These are phyloP conservation scores for Sebastes fasciatus DNA, from an alignment of 2,113 vertebrate species.

Conservation along the genomic window DNA sequence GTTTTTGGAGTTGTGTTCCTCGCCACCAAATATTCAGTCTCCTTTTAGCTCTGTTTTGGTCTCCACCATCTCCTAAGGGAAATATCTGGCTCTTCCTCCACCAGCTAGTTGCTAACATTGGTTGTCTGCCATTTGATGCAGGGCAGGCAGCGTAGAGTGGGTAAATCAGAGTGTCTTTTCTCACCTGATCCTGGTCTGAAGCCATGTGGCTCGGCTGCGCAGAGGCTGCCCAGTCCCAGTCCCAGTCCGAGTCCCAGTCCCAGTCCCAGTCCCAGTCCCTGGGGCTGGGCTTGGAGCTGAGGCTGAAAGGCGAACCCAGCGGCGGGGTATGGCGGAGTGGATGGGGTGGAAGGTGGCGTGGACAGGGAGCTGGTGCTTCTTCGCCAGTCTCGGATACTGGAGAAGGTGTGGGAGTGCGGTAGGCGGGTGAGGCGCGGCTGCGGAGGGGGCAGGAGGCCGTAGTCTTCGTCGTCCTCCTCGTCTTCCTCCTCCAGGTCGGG, in stretches of 20 bases:
- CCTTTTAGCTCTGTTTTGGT: neutral
- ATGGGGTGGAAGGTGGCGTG: conserved; percentile 78
- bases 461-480: conserved; percentile 92
- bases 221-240: conserved; percentile 70
- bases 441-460: conserved; percentile 89
- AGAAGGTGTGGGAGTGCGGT: conserved; percentile 94
- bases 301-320: conserved; percentile 85
- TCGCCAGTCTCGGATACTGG: conserved; percentile 91
- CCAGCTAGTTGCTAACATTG: neutral
- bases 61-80: neutral
- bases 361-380: conserved; percentile 82
- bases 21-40: neutral
- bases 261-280: conserved; percentile 6
- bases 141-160: neutral
- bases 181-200: conserved; percentile 90
- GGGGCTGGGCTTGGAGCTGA: conserved; percentile 83
- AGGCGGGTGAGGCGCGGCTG: conserved; percentile 91
- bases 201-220: conserved; percentile 83
- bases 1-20: neutral
- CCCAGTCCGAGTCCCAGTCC: neutral
- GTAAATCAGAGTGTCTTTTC: neutral
- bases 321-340: conserved; percentile 83
- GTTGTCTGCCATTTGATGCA: neutral
- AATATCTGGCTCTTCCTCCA: neutral
- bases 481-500: conserved; percentile 87